Base-by-base conservation (phyloP, 2,113 vertebrate genomes). In the Bostrychus sinensis region DNA sequence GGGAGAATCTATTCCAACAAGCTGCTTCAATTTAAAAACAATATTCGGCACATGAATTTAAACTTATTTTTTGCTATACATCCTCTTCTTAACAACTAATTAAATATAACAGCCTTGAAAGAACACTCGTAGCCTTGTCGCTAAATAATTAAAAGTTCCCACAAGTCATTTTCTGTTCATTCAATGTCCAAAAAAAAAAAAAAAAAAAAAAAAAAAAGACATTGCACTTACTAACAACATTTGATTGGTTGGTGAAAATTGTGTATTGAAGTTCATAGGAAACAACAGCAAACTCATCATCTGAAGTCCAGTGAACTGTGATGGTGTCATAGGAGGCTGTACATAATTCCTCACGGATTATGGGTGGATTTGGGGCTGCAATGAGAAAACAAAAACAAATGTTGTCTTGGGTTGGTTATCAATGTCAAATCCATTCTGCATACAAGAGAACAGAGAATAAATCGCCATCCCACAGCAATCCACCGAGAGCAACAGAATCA, bases 291-390 rank as follows among this genome's bases (percentile, higher is more conserved):
- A 99, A 99, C 78, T 98, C 97, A 43, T 99, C 97, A 26, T 99
- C 97, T 0, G 97, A 95, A 0, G 95, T 97, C 97, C 97, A 99
- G 85, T 98, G 96, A 54, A 97, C 97, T 1, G 96, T 98, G 78
- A 99, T 98, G 1, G 96, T 98, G 79, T 99, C 97, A 34, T 96
- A 95, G 1, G 97, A 99, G 45, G 97, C 97, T 1, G 96, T 99
- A 64, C 96, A 98, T 60, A 99, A 92, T 81, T 98, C 96, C 91
- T 96, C 95, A 30, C 96, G 92, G 87, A 98, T 98, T 39, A 91
- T 92, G 30, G 97, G 95, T 39, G 96, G 93, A 89, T 93, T 96
- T 53, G 97, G 97, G 66, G 97, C 97, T 99, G 92, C 58, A 76
- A 69, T 73, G 3, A 28, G 48, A 66, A 74, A 66, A 68, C 41